phyloP scores from a whole-genome alignment of 2,888 invertebrate species.

The Heterodera filipjevi region DNA sequence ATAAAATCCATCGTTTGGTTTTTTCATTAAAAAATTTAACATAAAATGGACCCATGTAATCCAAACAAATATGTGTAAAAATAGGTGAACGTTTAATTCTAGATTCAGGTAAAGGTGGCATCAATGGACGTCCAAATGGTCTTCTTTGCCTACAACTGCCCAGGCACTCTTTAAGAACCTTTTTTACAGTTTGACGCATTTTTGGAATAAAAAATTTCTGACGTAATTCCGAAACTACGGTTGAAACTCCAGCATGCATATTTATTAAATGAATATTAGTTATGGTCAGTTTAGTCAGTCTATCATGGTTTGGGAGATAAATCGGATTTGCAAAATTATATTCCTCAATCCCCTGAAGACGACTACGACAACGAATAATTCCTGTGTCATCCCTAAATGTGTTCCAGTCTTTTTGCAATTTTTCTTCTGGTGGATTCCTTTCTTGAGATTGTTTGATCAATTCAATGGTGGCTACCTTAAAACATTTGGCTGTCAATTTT shows the following conservation, averaged over 20 bases:
- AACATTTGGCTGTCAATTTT: too few species aligned
- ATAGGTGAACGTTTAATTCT: background rate
- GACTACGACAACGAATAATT: background rate
- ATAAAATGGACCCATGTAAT: constrained; percentile 8
- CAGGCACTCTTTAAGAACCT: background rate
- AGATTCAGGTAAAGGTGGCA: constrained; percentile 7
- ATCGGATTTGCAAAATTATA: constrained; percentile 14
- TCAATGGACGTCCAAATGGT: background rate
- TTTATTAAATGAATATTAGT: background rate
- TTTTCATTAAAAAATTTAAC: background rate
- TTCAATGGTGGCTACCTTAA: too few species aligned
- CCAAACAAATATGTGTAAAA: background rate
- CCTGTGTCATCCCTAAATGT: background rate
- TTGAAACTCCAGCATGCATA: background rate
- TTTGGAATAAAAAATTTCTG: background rate
- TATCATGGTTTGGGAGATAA: background rate
- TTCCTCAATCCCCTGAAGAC: background rate
- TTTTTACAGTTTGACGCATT: background rate
- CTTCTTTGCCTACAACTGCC: background rate
- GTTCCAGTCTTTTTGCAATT: background rate
- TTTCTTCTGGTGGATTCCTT: background rate
- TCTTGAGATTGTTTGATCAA: too few species aligned
- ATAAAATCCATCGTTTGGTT: background rate
- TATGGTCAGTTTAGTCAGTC: background rate
- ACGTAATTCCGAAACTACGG: background rate